A percentile compares a stretch with the other conserved stretches of the same genome.
Evolutionary conservation across 2,888 invertebrate genomes (phyloP).

Genomic region (Muscina levida): DNA sequence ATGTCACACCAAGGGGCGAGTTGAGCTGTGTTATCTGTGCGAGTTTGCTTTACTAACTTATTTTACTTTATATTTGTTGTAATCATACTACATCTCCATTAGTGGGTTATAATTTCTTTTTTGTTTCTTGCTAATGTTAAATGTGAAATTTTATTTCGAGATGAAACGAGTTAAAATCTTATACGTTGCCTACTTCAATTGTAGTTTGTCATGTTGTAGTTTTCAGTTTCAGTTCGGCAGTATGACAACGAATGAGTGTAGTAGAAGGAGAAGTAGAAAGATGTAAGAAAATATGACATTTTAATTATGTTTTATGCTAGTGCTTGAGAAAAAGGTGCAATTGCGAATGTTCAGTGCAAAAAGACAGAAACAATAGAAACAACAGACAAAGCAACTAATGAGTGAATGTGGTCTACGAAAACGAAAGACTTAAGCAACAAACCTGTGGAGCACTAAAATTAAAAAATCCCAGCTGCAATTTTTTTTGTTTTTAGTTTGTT

Average conservation of each 20-base stretch:
- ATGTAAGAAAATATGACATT: slow-evolving; percentile 47
- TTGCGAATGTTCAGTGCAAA: slow-evolving; percentile 58
- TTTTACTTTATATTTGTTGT: too few species aligned
- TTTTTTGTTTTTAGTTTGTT: too few species aligned
- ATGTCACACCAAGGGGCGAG: slow-evolving; percentile 3
- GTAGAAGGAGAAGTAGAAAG: slow-evolving; percentile 12
- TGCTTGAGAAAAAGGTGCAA: slow-evolving; percentile 49
- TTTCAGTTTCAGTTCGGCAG: not conserved
- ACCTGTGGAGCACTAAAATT: slow-evolving; percentile 79
- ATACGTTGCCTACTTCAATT: slow-evolving; percentile 7
- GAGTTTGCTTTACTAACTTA: too few species aligned
- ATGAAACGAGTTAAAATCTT: slow-evolving; percentile 14
- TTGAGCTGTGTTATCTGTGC: slow-evolving; percentile 22
- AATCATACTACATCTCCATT: not conserved
- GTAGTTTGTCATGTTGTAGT: slow-evolving; percentile 1
- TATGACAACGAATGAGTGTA: slow-evolving; percentile 17
- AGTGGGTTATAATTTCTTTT: slow-evolving; percentile 14
- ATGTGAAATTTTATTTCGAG: not conserved
- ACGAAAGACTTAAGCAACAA: slow-evolving; percentile 79
- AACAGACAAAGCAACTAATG: slow-evolving; percentile 43
- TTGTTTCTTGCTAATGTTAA: not conserved
- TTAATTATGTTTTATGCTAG: slow-evolving; percentile 52
- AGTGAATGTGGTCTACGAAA: slow-evolving; percentile 47
- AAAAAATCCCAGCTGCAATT: slow-evolving; percentile 78
- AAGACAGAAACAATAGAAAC: slow-evolving; percentile 17